A percentile compares a stretch with the other conserved stretches of the same genome.
These are phyloP conservation scores for Lacerta agilis DNA, from an alignment of 2,797 vertebrate genomes.

Conservation along the genomic window DNA sequence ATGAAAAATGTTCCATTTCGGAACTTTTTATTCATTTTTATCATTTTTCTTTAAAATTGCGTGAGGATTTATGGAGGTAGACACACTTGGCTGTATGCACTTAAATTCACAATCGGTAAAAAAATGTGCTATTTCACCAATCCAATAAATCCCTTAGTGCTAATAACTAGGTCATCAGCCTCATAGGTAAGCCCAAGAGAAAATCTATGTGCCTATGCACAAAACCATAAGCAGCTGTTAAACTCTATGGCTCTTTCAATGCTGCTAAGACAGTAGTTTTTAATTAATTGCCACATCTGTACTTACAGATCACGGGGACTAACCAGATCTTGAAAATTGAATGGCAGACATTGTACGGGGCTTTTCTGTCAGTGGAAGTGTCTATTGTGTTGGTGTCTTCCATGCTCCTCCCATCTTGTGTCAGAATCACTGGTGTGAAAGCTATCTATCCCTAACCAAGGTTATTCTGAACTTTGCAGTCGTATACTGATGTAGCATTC, in stretches of 20 bases:
- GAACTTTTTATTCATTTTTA: slow-evolving; percentile 31
- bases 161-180: not conserved
- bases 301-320: slow-evolving; percentile 4
- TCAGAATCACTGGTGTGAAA: not conserved
- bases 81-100: not conserved
- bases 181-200: not conserved
- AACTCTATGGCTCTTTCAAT: slow-evolving; percentile 15
- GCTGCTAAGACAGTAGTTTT: not conserved
- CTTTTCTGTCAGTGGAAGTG: not conserved
- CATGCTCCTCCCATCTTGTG: not conserved
- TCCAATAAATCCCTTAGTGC: slow-evolving; percentile 12
- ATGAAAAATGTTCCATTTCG: slow-evolving; percentile 39
- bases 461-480: not conserved
- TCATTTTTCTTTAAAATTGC: slow-evolving; percentile 15
- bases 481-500: not conserved
- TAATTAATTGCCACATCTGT: slow-evolving; percentile 13
- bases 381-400: not conserved
- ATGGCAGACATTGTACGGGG: not conserved
- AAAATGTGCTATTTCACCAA: not conserved
- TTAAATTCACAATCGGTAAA: slow-evolving; percentile 6
- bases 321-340: slow-evolving; percentile 1
- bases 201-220: not conserved
- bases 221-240: not conserved
- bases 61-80: slow-evolving; percentile 33
- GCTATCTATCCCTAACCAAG: not conserved